Conservation (phyloP, 2,888 invertebrate species). For the Hyposoter dolosus region DNA sequence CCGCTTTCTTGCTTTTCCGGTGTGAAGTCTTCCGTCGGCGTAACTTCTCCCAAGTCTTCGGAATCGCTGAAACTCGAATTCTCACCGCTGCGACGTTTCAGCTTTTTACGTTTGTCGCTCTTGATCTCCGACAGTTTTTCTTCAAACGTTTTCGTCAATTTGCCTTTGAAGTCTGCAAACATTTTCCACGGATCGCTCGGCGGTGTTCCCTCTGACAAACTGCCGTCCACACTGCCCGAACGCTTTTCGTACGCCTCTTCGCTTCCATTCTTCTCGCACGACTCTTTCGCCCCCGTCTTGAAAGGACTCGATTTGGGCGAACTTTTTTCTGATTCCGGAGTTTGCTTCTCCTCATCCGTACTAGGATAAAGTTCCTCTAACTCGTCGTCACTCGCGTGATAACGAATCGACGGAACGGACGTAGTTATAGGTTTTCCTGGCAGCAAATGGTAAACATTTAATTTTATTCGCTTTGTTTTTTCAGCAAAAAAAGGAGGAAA, state of each 20-base stretch:
- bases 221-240: constrained; percentile 87
- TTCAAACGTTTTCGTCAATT: constrained; percentile 92
- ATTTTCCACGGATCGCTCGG: constrained; percentile 90
- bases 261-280: constrained; percentile 83
- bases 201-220: constrained; percentile 83
- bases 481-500: neutral
- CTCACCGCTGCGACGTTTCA: constrained; percentile 86
- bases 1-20: constrained; percentile 77
- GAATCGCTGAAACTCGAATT: constrained; percentile 90
- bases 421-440: constrained; percentile 84
- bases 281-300: constrained; percentile 84
- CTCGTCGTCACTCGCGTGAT: constrained; percentile 92
- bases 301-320: constrained; percentile 83
- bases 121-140: constrained; percentile 91
- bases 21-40: constrained; percentile 78
- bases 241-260: constrained; percentile 86
- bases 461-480: neutral
- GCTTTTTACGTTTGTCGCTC: constrained; percentile 85
- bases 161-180: constrained; percentile 90
- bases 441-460: neutral
- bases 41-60: constrained; percentile 84
- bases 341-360: constrained; percentile 86
- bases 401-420: constrained; percentile 88
- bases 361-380: constrained; percentile 89
- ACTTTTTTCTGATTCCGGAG: constrained; percentile 83